Conservation (phyloP, 2,888 invertebrate species). For the Itoplectis maculator region DNA sequence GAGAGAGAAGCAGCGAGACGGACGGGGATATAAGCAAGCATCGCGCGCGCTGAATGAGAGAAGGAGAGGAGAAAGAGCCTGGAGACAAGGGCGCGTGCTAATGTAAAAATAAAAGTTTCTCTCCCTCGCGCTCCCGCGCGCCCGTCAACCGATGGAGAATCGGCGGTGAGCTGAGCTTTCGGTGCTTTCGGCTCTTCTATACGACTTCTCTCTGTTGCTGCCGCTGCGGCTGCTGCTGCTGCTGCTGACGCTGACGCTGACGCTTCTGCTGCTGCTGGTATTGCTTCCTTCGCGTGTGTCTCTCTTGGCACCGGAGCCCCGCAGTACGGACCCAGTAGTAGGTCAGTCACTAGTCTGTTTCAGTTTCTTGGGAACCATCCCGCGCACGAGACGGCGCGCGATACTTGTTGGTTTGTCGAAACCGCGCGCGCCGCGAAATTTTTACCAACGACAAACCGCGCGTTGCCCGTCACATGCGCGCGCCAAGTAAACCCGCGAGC, state of each 20-base stretch:
- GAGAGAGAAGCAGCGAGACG: no score
- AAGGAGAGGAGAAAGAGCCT: slow-evolving; percentile 34
- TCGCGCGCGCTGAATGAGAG: neutral
- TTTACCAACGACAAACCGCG: no score
- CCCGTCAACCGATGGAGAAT: slow-evolving; percentile 48
- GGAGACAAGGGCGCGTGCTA: slow-evolving; percentile 60
- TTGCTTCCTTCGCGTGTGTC: slow-evolving; percentile 37
- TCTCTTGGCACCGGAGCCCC: slow-evolving; percentile 65
- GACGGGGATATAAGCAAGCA: neutral
- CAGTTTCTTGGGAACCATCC: slow-evolving; percentile 76
- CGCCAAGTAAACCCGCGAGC: neutral
- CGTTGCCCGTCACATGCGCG: neutral
- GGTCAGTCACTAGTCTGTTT: slow-evolving; percentile 74
- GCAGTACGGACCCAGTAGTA: slow-evolving; percentile 73
- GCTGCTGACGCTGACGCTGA: slow-evolving; percentile 25
- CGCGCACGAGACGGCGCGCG: slow-evolving; percentile 63
- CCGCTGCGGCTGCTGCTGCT: slow-evolving; percentile 35
- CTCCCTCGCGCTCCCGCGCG: slow-evolving; percentile 40
- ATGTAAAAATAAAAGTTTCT: slow-evolving; percentile 65
- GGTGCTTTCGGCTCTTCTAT: slow-evolving; percentile 28
- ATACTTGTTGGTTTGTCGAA: slow-evolving; percentile 54
- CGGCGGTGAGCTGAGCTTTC: slow-evolving; percentile 55
- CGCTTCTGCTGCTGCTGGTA: slow-evolving; percentile 22
- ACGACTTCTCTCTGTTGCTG: slow-evolving; percentile 53
- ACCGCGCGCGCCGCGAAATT: slow-evolving; percentile 44